phyloP scores from a whole-genome alignment of 2,797 vertebrate species.

The Otus scops region DNA sequence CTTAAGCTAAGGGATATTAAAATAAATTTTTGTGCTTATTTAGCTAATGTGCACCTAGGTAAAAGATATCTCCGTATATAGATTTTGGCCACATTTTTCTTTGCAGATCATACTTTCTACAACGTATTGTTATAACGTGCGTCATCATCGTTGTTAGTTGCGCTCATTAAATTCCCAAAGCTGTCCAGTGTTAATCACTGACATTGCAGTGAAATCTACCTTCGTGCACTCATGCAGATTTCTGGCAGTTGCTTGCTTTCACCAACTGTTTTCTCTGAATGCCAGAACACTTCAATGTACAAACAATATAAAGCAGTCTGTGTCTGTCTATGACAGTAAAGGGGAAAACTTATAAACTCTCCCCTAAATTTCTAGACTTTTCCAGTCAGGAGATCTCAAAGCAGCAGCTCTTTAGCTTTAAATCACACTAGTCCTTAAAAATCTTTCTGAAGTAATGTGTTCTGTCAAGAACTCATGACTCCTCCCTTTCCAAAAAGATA shows the following conservation, averaged over 20 bases:
- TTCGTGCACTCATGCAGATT: background rate
- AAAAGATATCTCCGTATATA: background rate
- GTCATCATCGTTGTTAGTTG: accelerated
- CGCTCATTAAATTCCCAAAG: accelerated
- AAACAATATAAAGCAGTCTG: background rate
- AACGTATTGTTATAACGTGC: background rate
- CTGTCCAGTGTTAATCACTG: background rate
- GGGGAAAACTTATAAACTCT: background rate
- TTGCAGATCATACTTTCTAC: background rate
- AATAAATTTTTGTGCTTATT: background rate
- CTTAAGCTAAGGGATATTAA: background rate
- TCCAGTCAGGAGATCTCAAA: background rate
- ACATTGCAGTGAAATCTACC: background rate
- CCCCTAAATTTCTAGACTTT: background rate
- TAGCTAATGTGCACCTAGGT: background rate
- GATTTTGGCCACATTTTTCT: background rate
- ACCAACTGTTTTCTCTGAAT: background rate
- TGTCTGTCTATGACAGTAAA: background rate
- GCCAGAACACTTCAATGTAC: background rate
- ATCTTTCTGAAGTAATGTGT: background rate
- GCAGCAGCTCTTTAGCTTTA: background rate
- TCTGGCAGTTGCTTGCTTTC: background rate
- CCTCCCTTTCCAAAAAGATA: background rate
- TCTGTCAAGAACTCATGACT: background rate
- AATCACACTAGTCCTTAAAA: background rate